Percentiles rank a stretch among this genome's conserved stretches.
Evolutionary conservation across 2,113 vertebrate genomes (phyloP).

Genomic region (Scomber colias): DNA sequence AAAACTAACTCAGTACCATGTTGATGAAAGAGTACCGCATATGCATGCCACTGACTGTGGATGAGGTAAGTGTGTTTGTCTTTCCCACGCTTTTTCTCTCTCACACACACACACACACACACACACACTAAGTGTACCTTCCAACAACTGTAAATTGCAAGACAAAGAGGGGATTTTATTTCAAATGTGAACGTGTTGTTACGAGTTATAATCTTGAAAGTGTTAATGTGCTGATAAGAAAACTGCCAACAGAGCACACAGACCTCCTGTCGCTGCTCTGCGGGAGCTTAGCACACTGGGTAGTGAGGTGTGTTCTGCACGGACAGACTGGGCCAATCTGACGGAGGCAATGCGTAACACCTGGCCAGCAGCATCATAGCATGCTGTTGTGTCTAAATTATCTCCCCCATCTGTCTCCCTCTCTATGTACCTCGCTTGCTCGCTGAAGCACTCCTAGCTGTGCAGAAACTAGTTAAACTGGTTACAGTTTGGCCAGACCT

Average conservation of each 20-base stretch:
- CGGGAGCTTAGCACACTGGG: constrained; percentile 23
- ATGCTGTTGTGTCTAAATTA: constrained; percentile 29
- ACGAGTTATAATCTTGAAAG: constrained; percentile 48
- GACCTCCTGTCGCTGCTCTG: constrained; percentile 40
- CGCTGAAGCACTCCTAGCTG: neutral
- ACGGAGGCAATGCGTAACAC: constrained; percentile 42
- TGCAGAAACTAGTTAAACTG: constrained; percentile 72
- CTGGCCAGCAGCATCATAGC: constrained; percentile 31
- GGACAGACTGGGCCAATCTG: constrained; percentile 4
- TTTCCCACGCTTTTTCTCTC: constrained; percentile 53
- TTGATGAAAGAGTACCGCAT: constrained; percentile 94
- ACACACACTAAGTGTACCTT: neutral
- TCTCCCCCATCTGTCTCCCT: constrained; percentile 33
- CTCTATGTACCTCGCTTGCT: neutral
- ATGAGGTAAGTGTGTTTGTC: constrained; percentile 88
- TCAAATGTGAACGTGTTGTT: constrained; percentile 17
- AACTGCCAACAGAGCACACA: constrained; percentile 35
- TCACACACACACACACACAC: constrained; percentile 3
- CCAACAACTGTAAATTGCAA: constrained; percentile 15
- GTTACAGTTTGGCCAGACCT: constrained; percentile 48
- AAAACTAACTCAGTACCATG: constrained; percentile 82
- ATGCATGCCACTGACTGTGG: constrained; percentile 94
- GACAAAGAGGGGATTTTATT: constrained; percentile 21
- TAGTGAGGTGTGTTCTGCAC: constrained; percentile 13
- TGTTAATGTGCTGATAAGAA: constrained; percentile 59